Percentiles rank a stretch among this genome's conserved stretches.
phyloP scores from a whole-genome alignment of 2,113 vertebrate genomes.

The Cepphus grylle region DNA sequence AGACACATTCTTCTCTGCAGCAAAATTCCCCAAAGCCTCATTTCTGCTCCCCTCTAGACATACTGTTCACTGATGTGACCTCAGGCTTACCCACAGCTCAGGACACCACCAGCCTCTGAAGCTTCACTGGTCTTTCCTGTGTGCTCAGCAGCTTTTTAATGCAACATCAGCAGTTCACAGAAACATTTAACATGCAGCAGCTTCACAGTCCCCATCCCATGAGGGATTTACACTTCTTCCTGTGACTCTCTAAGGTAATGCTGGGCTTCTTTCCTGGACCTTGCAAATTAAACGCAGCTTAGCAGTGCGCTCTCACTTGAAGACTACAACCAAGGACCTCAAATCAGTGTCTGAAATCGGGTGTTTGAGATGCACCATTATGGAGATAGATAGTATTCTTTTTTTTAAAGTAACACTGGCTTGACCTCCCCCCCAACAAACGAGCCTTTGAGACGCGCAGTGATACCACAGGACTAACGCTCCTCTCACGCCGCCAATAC shows the following conservation, averaged over 20 bases:
- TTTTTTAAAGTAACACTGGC: not conserved
- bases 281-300: not conserved
- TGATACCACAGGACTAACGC: not conserved
- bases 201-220: rapidly evolving
- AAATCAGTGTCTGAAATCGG: rapidly evolving
- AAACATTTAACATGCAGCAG: rapidly evolving
- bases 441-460: rapidly evolving
- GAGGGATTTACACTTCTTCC: not conserved
- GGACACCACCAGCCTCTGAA: not conserved
- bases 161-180: rapidly evolving
- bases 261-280: not conserved
- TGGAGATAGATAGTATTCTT: too few relatives aligned
- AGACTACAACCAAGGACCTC: not conserved
- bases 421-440: too few relatives aligned
- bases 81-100: rapidly evolving
- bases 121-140: rapidly evolving
- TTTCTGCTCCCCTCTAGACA: not conserved
- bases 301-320: rapidly evolving
- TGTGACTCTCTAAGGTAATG: rapidly evolving
- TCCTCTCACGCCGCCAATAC: rapidly evolving
- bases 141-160: not conserved
- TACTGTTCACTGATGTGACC: rapidly evolving
- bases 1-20: not conserved
- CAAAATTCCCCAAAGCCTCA: not conserved
- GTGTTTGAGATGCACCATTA: not conserved